A percentile compares a stretch with the other conserved stretches of the same genome.
These are phyloP conservation scores for Eudorcas thomsonii DNA, from an alignment of 2,113 vertebrate genomes.

Conservation along the genomic window DNA sequence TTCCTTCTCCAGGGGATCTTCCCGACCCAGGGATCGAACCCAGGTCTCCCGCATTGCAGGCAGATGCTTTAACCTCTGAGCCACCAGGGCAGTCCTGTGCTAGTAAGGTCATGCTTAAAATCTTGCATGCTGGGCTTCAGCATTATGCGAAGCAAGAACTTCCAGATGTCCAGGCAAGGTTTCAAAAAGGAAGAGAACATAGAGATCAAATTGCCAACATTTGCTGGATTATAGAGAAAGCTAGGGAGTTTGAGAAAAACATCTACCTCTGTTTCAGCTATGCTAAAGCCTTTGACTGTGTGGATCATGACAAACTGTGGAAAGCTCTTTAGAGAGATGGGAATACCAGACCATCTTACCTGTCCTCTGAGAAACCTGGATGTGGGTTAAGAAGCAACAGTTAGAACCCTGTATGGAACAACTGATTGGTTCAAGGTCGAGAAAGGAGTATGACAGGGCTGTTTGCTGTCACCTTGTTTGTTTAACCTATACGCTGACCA, in stretches of 20 bases:
- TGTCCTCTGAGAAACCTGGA: neutral
- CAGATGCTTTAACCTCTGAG: no score
- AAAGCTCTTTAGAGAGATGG: neutral
- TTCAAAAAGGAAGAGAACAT: neutral
- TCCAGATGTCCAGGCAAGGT: neutral
- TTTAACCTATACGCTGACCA: neutral
- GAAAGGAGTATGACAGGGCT: neutral
- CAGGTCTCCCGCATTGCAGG: no score
- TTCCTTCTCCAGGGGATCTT: no score
- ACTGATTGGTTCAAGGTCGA: neutral
- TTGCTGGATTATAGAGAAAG: neutral
- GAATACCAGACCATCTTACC: neutral
- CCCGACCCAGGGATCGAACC: no score
- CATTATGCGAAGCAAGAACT: neutral
- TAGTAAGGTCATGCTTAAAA: neutral
- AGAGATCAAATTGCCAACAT: neutral
- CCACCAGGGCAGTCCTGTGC: neutral
- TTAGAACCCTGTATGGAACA: neutral
- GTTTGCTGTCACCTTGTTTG: neutral
- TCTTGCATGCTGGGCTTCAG: neutral
- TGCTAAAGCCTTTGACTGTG: neutral
- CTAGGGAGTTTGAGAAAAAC: neutral
- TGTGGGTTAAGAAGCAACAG: neutral
- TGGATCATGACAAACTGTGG: neutral
- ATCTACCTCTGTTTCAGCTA: neutral